Evolutionary conservation across 30 jellyfish, hydroid and myxozoan genomes (phyloP).

Genomic region (Chrysaora quinquecirrha): DNA sequence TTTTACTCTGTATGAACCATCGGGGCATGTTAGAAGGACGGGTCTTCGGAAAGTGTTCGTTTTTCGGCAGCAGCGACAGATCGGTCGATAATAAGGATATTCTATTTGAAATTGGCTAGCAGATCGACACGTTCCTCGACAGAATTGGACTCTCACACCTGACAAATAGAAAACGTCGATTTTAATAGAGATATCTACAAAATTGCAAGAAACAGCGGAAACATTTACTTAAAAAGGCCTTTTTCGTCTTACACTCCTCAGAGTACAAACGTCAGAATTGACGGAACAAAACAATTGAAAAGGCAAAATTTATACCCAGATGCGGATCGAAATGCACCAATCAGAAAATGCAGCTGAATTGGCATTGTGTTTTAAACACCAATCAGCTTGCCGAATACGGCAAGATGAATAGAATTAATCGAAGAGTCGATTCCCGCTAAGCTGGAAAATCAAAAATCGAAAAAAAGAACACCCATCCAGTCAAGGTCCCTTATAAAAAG

Average conservation of each 20-base stretch:
- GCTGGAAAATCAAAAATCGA: neutral
- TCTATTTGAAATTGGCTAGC: slow-evolving; percentile 52
- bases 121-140: slow-evolving; percentile 83
- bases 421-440: neutral
- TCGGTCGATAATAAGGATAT: slow-evolving; percentile 53
- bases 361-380: no score
- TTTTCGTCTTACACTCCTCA: no score
- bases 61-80: slow-evolving; percentile 70
- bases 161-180: neutral
- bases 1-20: slow-evolving; percentile 24
- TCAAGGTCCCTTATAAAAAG: no score
- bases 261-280: no score
- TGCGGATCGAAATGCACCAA: no score
- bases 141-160: slow-evolving; percentile 60
- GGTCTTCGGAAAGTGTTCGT: slow-evolving; percentile 12
- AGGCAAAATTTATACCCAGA: no score
- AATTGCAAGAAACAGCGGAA: no score
- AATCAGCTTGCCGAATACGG: no score
- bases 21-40: slow-evolving; percentile 55
- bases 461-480: no score
- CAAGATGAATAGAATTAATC: neutral
- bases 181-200: neutral
- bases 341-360: no score
- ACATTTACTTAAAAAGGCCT: no score
- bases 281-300: neutral